Evolutionary conservation across 2,797 vertebrate species (phyloP), one percentile per base, ranked within the genome.

Genomic region (Fistularia tabacaria): DNA sequence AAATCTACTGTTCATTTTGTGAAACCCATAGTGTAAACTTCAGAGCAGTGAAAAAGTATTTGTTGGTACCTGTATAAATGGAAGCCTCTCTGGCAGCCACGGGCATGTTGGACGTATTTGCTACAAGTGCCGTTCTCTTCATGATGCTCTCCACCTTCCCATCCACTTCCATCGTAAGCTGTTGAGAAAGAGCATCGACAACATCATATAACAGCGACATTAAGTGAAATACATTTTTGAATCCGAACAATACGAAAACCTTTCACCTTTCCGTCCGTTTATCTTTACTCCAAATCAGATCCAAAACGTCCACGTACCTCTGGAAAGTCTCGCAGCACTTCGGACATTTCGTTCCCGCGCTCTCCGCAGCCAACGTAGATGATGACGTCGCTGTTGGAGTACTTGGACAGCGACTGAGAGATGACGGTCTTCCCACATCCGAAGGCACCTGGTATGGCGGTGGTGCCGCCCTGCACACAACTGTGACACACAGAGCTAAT

Each of bases 391-490:
- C 97, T 99, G 89, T 99, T 99, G 77, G 97, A 99, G 79, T 96
- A 99, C 74, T 99, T 99, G 48, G 97, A 99, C 48, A 99, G 79
- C 41, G 97, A 98, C 82, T 99, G 97, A 0, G 97, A 99, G 83
- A 99, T 99, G 67, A 99, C 97, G 0, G 97, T 99, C 85, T 99
- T 99, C 60, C 97, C 97, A 76, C 97, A 99, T n/a, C 97, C 97
- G 13, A 99, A 99, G 11, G 97, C 97, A 5, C 97, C 97, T 0
- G 97, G 97, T 73, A 99, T 99, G 7, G 97, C 97, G 10, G 97
- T 99, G 50, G 97, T 99, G 46, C 97, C 97, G 14, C 97, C 97
- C 81, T 99, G 97, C n/a, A 99, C 97, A 73, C 97, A 99, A 42
- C 97, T 99, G 52, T 38, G 38, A 7, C 71, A 8, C 44, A 69